Percentiles rank a stretch among this genome's conserved stretches.
These are phyloP conservation scores for Trissonchulus latispiculum DNA, from an alignment of 2,888 invertebrate genomes.

Conservation along the genomic window DNA sequence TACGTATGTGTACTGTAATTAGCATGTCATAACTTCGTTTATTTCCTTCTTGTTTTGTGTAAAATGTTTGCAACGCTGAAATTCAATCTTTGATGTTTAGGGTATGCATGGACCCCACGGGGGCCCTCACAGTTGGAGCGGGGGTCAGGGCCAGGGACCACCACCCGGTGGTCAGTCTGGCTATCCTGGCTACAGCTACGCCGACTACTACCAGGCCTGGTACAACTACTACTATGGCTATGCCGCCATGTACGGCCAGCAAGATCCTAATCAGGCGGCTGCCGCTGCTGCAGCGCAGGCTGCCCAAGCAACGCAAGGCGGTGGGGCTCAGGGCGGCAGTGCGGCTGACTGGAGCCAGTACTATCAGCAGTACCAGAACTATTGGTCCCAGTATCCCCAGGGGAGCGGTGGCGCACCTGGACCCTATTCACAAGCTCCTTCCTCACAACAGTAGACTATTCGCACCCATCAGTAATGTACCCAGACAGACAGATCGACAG, in stretches of 20 bases:
- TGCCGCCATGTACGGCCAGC: constrained; percentile 10
- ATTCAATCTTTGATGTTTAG: too few relatives aligned
- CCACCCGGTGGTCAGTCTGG: background rate
- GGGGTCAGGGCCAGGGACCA: background rate
- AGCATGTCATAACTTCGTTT: too few relatives aligned
- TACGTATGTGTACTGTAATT: too few relatives aligned
- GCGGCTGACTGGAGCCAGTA: constrained; percentile 8
- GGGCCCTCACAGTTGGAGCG: background rate
- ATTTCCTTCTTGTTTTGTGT: too few relatives aligned
- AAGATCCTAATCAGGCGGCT: constrained; percentile 6
- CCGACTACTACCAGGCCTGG: background rate
- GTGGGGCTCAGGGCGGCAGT: background rate
- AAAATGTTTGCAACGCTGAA: too few relatives aligned
- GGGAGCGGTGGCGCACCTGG: background rate
- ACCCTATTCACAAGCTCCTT: too few relatives aligned
- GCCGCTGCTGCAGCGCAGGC: background rate
- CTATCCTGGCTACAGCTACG: background rate
- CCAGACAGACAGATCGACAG: too few relatives aligned
- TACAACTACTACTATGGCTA: constrained; percentile 17
- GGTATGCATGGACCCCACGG: background rate
- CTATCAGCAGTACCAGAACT: background rate
- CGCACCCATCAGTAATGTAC: too few relatives aligned
- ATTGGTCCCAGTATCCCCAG: background rate
- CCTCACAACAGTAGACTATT: too few relatives aligned
- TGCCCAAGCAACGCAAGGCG: background rate